phyloP scores from a whole-genome alignment of 2,113 vertebrate genomes.

The Podarcis cretensis region DNA sequence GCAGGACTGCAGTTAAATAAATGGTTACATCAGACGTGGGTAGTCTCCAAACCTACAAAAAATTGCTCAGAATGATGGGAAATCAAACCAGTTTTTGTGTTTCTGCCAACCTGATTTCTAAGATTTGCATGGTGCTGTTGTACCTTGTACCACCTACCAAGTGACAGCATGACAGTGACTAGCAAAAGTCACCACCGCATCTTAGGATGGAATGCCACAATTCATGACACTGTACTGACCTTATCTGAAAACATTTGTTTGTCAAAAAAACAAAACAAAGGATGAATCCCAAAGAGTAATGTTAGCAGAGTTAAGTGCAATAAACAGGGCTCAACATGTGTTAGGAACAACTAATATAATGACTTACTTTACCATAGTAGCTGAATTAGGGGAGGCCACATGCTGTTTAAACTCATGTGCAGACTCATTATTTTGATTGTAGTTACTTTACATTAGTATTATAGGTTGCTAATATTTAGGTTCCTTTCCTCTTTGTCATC shows the following conservation, averaged over 20 bases:
- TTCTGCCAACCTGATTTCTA: not conserved
- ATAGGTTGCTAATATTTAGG: constrained; percentile 20
- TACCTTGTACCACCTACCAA: not conserved
- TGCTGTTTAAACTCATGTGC: constrained; percentile 32
- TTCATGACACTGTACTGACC: not conserved
- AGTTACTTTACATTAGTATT: constrained; percentile 8
- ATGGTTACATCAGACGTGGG: not conserved
- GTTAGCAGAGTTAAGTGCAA: constrained; percentile 25
- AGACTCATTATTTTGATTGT: constrained; percentile 22
- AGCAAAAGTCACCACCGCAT: too few relatives aligned
- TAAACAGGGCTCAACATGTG: constrained; percentile 51
- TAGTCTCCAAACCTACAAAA: not conserved
- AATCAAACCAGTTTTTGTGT: not conserved
- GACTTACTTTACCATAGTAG: constrained; percentile 29
- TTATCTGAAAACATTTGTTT: not conserved
- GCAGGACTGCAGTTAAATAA: constrained; percentile 8
- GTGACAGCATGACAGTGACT: too few relatives aligned
- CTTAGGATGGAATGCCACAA: not conserved
- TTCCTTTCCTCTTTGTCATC: constrained; percentile 15
- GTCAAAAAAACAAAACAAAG: not conserved
- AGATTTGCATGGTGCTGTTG: not conserved
- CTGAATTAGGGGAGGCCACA: not conserved
- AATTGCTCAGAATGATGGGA: not conserved
- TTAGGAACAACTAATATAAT: constrained; percentile 38
- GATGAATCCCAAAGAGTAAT: not conserved